Percentiles rank a stretch among this genome's conserved stretches.
phyloP scores from a whole-genome alignment of 2,797 vertebrate species.

The Cirrhinus molitorella region DNA sequence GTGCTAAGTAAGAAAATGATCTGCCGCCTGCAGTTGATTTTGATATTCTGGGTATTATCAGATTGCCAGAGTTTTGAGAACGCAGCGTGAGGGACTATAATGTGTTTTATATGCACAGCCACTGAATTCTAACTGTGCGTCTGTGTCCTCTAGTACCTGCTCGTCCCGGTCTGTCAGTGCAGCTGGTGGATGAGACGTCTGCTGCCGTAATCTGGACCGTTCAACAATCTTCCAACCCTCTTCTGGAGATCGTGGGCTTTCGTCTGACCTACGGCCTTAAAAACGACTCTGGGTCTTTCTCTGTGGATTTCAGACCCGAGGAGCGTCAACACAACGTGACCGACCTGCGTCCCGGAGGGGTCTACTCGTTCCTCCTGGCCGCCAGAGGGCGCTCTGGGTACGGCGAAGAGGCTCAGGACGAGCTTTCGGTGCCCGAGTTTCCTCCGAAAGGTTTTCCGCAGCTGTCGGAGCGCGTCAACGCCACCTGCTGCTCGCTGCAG shows the following conservation, averaged over 20 bases:
- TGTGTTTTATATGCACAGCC: too few relatives aligned
- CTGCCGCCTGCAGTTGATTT: too few relatives aligned
- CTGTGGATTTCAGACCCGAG: conserved; percentile 80
- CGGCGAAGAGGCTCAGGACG: conserved; percentile 80
- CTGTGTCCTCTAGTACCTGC: conserved; percentile 81
- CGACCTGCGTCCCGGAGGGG: conserved; percentile 85
- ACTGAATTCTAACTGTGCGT: not conserved
- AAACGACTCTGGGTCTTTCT: conserved; percentile 78
- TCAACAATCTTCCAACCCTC: conserved; percentile 66
- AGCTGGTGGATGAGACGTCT: conserved; percentile 81
- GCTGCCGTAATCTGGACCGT: conserved; percentile 88
- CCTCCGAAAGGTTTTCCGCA: conserved; percentile 86
- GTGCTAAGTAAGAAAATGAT: too few relatives aligned
- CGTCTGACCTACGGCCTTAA: conserved; percentile 88
- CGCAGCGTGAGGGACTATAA: too few relatives aligned
- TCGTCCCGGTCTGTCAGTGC: conserved; percentile 85
- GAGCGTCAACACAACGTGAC: conserved; percentile 81
- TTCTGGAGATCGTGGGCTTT: conserved; percentile 85
- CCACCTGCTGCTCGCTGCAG: conserved; percentile 87
- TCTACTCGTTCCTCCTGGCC: conserved; percentile 89
- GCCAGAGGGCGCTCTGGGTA: conserved; percentile 87
- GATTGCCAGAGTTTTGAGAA: too few relatives aligned
- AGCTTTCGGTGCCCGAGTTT: conserved; percentile 85
- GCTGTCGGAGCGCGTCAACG: conserved; percentile 84
- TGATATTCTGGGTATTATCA: too few relatives aligned